A percentile compares a stretch with the other conserved stretches of the same genome.
Evolutionary conservation across 2,888 invertebrate species (phyloP).

Genomic region (Leptopterna dolabrata): DNA sequence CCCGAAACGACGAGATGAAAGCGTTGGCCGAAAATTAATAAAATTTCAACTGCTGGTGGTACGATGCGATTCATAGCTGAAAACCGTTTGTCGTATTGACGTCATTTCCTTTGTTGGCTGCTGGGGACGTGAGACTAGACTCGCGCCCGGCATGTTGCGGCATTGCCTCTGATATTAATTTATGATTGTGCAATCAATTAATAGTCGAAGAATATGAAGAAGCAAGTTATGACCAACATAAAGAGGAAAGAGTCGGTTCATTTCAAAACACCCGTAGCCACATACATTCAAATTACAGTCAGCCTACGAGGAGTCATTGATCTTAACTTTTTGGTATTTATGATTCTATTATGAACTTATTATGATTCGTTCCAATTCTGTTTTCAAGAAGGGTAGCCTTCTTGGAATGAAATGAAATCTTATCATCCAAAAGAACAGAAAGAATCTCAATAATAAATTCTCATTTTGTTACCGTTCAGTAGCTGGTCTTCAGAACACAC

Average conservation of each 20-base stretch:
- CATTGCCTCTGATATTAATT: neutral
- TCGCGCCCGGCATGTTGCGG: neutral
- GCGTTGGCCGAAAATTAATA: neutral
- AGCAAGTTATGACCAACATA: neutral
- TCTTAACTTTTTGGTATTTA: too few species aligned
- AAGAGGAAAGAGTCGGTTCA: neutral
- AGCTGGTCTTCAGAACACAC: too few species aligned
- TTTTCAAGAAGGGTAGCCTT: too few species aligned
- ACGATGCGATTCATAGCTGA: neutral
- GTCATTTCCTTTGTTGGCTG: neutral
- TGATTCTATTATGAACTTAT: too few species aligned
- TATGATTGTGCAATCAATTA: neutral
- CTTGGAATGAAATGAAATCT: too few species aligned
- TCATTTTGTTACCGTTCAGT: too few species aligned
- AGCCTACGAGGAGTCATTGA: too few species aligned
- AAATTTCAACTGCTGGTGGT: neutral
- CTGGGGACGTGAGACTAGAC: neutral
- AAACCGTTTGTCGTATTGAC: neutral
- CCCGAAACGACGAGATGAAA: neutral
- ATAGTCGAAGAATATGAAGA: too few species aligned
- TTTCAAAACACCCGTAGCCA: neutral
- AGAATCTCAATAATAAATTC: too few species aligned
- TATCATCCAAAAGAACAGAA: too few species aligned
- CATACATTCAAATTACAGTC: too few species aligned
- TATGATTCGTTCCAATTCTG: too few species aligned